phyloP scores from a whole-genome alignment of 2,797 vertebrate species.

The Crocodylus rhombifer region DNA sequence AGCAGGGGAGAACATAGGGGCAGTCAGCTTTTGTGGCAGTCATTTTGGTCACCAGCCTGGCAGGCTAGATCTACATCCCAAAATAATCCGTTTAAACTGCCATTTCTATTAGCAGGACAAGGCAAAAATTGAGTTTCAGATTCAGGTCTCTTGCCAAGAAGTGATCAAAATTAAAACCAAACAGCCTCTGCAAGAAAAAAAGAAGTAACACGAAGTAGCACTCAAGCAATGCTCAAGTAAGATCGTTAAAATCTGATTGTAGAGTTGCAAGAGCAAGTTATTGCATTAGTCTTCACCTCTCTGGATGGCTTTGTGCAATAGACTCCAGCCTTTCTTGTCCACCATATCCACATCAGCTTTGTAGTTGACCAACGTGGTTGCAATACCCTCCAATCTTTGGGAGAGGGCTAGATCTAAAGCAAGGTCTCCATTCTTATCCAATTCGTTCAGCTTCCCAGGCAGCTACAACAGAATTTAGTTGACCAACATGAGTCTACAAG shows the following conservation, averaged over 20 bases:
- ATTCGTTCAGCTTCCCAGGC: slow-evolving; percentile 93
- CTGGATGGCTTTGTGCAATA: slow-evolving; percentile 97
- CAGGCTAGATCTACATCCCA: not conserved
- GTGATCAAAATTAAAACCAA: not conserved
- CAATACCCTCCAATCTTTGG: slow-evolving; percentile 93
- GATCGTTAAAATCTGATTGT: too few species aligned
- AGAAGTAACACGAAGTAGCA: too few species aligned
- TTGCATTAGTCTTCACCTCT: slow-evolving; percentile 83
- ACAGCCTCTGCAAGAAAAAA: too few species aligned
- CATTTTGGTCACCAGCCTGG: not conserved
- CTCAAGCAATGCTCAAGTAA: too few species aligned
- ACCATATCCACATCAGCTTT: slow-evolving; percentile 96
- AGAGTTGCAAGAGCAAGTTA: not conserved
- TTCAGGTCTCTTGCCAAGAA: not conserved
- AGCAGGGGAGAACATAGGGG: not conserved
- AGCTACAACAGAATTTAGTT: slow-evolving; percentile 81
- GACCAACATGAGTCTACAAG: not conserved
- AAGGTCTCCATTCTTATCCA: slow-evolving; percentile 95
- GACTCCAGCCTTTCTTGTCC: slow-evolving; percentile 95
- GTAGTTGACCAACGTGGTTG: slow-evolving; percentile 93
- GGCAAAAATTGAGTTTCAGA: too few species aligned
- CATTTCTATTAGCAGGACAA: not conserved
- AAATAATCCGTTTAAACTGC: not conserved
- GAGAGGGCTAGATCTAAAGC: slow-evolving; percentile 94
- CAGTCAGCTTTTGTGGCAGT: not conserved